Base-by-base conservation (phyloP, 2,113 vertebrate species). In the Pituophis catenifer region DNA sequence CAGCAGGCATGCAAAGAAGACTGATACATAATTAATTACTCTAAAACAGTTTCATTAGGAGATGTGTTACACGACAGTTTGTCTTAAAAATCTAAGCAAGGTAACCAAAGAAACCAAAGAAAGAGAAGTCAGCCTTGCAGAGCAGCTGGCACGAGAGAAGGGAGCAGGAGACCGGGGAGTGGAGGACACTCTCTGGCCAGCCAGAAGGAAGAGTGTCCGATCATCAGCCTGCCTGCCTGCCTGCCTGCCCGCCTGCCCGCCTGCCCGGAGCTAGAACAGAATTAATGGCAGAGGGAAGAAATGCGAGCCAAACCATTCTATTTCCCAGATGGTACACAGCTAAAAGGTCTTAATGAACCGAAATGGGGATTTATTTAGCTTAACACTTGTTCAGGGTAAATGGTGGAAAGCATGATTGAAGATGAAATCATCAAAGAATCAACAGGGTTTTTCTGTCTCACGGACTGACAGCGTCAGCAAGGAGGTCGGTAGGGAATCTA, bases 1-100 rank as follows among this genome's bases (percentile, higher is more conserved):
- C 94, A 90, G 93, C 19, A 0, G 0, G 96, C 97, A 97, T 97
- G 96, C 94, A 96, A 97, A 98, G 97, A 94, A 97, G 95, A 93
- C 93, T 8, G 96, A 95, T 97, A 95, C 96, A 96, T 97, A 97
- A 98, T 98, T 97, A 97, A 98, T 97, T 97, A 97, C 96, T 96
- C 95, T 95, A 95, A 97, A 97, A 95, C 96, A 97, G 95, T 97
- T 97, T 97, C 97, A 97, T 97, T 97, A 97, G 96, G 96, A 97
- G 97, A 95, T 13, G 94, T 38, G 95, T 94, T 96, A 93, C 96
- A 86, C 0, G 86, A 94, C 94, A 96, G 95, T 96, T 97, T 96
- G 96, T 95, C 97, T 97, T 95, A 6, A 94, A 94, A 90, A 75
- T 33, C 58, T 81, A 93, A 95, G 94, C 93, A 23, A 88, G 0